Percentiles rank a stretch among this genome's conserved stretches.
Evolutionary conservation across 2,888 invertebrate species (phyloP).

Genomic region (Sinodicranocentrus sp.): DNA sequence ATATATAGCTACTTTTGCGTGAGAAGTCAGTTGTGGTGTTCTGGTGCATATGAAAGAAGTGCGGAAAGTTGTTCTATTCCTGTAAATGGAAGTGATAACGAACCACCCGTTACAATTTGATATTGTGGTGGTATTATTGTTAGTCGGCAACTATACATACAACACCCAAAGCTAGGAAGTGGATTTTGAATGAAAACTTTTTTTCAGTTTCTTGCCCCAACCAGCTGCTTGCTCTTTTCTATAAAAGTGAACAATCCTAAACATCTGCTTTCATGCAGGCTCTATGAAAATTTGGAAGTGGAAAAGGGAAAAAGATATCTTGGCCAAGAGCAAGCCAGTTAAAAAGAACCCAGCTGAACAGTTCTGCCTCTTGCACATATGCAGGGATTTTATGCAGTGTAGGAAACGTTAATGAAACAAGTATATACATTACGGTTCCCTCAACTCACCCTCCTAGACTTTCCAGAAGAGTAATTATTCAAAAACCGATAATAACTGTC

Average conservation of each 20-base stretch:
- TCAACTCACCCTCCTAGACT: background rate
- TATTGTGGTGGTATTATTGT: background rate
- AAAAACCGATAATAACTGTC: slow-evolving; percentile 59
- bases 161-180: slow-evolving; percentile 15
- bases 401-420: slow-evolving; percentile 36
- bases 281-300: slow-evolving; percentile 40
- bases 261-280: slow-evolving; percentile 56
- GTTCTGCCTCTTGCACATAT: slow-evolving; percentile 1
- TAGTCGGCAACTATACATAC: background rate
- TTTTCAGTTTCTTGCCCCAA: background rate
- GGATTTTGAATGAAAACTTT: slow-evolving; percentile 25
- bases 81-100: slow-evolving; percentile 56
- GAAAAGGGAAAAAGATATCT: slow-evolving; percentile 26
- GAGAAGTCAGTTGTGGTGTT: slow-evolving; percentile 11
- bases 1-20: slow-evolving; percentile 32
- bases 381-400: no score
- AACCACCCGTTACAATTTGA: slow-evolving; percentile 50
- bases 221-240: slow-evolving; percentile 13
- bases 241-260: slow-evolving; percentile 32
- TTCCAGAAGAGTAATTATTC: slow-evolving; percentile 57
- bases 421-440: slow-evolving; percentile 8
- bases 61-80: slow-evolving; percentile 46
- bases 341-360: background rate
- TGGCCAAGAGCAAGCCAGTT: background rate
- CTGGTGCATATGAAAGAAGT: slow-evolving; percentile 15